Evolutionary conservation across 2,797 vertebrate species (phyloP), one percentile per base, ranked within the genome.

Genomic region (Eremophila alpestris): DNA sequence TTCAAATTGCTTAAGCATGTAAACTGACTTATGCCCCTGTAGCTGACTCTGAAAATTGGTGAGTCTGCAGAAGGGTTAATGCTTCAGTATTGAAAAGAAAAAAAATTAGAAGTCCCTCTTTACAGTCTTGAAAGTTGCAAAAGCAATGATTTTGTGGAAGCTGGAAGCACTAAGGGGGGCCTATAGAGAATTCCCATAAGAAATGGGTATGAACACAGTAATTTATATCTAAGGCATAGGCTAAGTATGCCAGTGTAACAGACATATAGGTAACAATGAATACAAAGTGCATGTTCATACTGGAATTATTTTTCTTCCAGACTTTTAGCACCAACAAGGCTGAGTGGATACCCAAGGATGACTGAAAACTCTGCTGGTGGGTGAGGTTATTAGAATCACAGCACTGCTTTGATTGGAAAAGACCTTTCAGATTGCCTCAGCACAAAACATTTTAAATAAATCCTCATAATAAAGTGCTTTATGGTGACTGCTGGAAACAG

Each of bases 91-190:
- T 10, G 5, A 51, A 19, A 38, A 68, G 22, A 83, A 91, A n/a
- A 71, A 71, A 63, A 52, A 77, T 11, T 29, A 27, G 10, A 56
- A 82, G 16, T 45, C 22, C 4, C 11, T 55, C 32, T 48, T 83
- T 59, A 59, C 16, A 8, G 3, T 40, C 45, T 38, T 73, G 11
- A 82, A 78, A 78, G 40, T 22, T 81, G 11, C 16, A 76, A 48
- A 59, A 83, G 16, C 40, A 54, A 5, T n/a, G 26, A 40, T 20
- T 71, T 41, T 10, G 2, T 55, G 8, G 9, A 59, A 46, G 21
- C 2, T 70, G 6, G 21, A 48, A 2, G 2, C 16, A 54, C 59
- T 8, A 13, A 38, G 7, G 1, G 14, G 3, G 11, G 13, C 79
- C 15, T 26, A 9, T 1, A 9, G 54, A 67, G 11, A 71, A 49